These are phyloP conservation scores for Drosophila ogumai DNA, from an alignment of 1,140 invertebrate species.

Conservation along the genomic window DNA sequence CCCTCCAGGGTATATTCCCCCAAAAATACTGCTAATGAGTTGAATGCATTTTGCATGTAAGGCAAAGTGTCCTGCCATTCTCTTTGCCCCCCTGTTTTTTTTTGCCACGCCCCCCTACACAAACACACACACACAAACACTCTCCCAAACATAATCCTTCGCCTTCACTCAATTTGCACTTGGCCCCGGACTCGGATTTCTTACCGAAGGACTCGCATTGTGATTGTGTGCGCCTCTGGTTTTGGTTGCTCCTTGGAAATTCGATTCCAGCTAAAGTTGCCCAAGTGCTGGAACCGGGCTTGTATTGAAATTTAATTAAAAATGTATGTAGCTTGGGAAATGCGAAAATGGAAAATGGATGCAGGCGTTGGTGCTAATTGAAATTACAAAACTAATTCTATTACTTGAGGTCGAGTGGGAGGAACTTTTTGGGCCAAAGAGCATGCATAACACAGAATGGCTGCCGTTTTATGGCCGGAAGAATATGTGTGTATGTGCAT, in stretches of 20 bases:
- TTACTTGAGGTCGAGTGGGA: conserved; percentile 9
- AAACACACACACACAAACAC: not conserved
- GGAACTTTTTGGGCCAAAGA: conserved; percentile 5
- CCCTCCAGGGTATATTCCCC: not conserved
- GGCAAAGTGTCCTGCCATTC: not conserved
- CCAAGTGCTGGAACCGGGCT: conserved; percentile 26
- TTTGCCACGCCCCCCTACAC: conserved; percentile 10
- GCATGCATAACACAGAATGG: conserved; percentile 2
- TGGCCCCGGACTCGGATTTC: conserved; percentile 24
- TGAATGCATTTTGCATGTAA: conserved; percentile 60
- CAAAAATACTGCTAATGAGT: conserved; percentile 20
- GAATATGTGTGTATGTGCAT: not conserved
- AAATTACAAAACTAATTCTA: conserved; percentile 33
- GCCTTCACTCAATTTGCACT: conserved; percentile 14
- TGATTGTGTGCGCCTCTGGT: not conserved
- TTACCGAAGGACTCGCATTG: conserved; percentile 22
- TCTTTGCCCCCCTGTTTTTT: not conserved
- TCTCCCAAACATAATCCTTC: conserved; percentile 4
- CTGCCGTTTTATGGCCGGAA: not conserved
- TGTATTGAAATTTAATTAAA: conserved; percentile 64
- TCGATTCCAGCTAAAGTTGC: conserved; percentile 36
- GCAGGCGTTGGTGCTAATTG: conserved; percentile 37
- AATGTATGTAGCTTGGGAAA: conserved; percentile 36
- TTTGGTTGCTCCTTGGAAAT: conserved; percentile 12
- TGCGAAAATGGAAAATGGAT: conserved; percentile 22